Evolutionary conservation across 2,113 vertebrate species (phyloP).

Genomic region (Clarias gariepinus): DNA sequence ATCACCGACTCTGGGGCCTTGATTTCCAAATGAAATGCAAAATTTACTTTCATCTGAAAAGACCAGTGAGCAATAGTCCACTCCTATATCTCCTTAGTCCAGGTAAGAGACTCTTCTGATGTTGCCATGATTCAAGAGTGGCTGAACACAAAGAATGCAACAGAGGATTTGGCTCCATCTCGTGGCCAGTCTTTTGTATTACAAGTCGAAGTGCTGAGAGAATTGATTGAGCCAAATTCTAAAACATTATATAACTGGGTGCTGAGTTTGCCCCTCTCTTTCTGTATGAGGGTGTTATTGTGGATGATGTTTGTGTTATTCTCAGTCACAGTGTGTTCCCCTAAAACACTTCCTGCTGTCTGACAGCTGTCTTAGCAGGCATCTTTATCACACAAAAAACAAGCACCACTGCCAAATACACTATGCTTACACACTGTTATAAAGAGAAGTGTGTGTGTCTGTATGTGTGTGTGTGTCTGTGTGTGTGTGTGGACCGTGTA

Average conservation of each 20-base stretch:
- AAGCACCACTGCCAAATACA: not conserved
- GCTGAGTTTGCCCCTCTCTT: not conserved
- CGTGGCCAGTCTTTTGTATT: not conserved
- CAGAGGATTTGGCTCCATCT: not conserved
- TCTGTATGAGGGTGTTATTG: too few relatives aligned
- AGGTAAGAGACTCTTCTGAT: too few relatives aligned
- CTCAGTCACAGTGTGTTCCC: not conserved
- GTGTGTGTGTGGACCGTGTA: not conserved
- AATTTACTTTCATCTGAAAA: too few relatives aligned
- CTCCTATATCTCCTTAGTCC: too few relatives aligned
- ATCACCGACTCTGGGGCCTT: too few relatives aligned
- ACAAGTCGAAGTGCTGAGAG: not conserved
- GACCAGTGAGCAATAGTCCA: too few relatives aligned
- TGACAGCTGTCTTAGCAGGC: not conserved
- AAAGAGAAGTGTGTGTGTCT: constrained; percentile 30
- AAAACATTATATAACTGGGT: not conserved
- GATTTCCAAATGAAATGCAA: too few relatives aligned
- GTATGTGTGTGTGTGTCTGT: constrained; percentile 46
- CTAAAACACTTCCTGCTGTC: not conserved
- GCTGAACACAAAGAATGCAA: too few relatives aligned
- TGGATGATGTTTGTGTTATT: not conserved
- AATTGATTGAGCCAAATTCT: not conserved
- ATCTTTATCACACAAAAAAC: not conserved
- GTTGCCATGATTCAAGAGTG: too few relatives aligned
- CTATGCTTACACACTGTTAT: not conserved